These are phyloP conservation scores for Buceros bicornis DNA, from an alignment of 2,797 vertebrate genomes.

Conservation along the genomic window DNA sequence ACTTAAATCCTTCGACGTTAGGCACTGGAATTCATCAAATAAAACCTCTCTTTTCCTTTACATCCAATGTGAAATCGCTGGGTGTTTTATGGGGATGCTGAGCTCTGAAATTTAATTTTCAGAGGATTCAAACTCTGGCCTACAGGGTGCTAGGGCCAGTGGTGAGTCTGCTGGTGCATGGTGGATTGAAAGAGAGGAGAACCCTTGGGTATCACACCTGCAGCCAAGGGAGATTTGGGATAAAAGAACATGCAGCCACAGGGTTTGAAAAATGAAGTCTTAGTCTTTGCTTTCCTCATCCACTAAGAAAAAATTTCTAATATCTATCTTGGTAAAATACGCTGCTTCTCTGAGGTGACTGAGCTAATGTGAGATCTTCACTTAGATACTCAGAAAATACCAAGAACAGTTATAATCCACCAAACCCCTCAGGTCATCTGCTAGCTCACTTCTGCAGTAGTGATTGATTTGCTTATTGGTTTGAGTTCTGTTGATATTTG, in stretches of 20 bases:
- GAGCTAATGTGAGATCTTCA: background rate
- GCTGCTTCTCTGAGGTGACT: background rate
- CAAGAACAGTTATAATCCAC: background rate
- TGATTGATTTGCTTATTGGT: background rate
- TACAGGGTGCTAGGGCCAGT: background rate
- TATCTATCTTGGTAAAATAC: background rate
- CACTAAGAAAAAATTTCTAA: background rate
- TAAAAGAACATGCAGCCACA: background rate
- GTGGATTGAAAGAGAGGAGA: background rate
- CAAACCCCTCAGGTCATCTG: background rate
- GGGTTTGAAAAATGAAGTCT: background rate
- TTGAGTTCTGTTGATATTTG: background rate
- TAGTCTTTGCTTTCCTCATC: background rate
- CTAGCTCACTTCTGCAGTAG: background rate
- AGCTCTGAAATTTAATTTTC: background rate
- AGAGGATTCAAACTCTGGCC: background rate
- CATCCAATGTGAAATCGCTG: background rate
- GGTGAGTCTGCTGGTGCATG: background rate
- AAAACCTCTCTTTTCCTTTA: background rate
- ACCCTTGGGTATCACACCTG: background rate
- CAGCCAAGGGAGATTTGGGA: background rate
- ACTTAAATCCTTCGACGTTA: background rate
- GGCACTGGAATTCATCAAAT: background rate
- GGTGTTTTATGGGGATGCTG: background rate
- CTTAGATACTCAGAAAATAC: background rate